Percentiles rank a stretch among this genome's conserved stretches.
These are phyloP conservation scores for Pseudolycoriella hygida DNA, from an alignment of 2,888 invertebrate genomes.

Conservation along the genomic window DNA sequence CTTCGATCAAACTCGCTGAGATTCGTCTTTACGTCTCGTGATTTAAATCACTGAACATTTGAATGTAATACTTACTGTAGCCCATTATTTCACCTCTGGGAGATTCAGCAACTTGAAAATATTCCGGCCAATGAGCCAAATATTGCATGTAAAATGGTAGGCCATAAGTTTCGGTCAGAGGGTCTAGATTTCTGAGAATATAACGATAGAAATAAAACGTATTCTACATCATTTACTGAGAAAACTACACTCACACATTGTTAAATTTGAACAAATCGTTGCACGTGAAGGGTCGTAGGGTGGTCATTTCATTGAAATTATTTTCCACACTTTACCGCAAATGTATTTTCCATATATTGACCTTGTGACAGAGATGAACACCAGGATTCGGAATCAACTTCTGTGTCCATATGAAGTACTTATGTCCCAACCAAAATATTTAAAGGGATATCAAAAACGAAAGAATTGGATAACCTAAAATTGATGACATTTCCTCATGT, in stretches of 20 bases:
- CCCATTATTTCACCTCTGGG: conserved; percentile 96
- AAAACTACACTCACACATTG: conserved; percentile 57
- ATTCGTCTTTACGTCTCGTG: too few relatives aligned
- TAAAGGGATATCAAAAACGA: too few relatives aligned
- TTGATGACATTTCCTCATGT: too few relatives aligned
- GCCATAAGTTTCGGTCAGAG: conserved; percentile 92
- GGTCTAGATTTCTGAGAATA: conserved; percentile 72
- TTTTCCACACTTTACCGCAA: too few relatives aligned
- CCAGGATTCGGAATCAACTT: too few relatives aligned
- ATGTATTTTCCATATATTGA: too few relatives aligned
- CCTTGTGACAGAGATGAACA: too few relatives aligned
- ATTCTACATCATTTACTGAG: background rate
- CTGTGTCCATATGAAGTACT: too few relatives aligned
- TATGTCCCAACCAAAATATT: too few relatives aligned
- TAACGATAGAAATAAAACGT: conserved; percentile 2
- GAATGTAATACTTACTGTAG: conserved; percentile 57
- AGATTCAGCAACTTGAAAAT: conserved; percentile 93
- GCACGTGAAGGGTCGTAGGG: conserved; percentile 79
- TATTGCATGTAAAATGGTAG: conserved; percentile 94
- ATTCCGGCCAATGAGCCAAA: conserved; percentile 96
- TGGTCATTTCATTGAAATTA: conserved; percentile 83
- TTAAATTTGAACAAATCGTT: conserved; percentile 91
- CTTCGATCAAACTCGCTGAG: too few relatives aligned
- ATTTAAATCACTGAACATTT: background rate
- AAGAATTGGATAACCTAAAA: too few relatives aligned